Evolutionary conservation across 2,113 vertebrate genomes (phyloP), one percentile per base, ranked within the genome.

Genomic region (Erythrocercus mccallii): DNA sequence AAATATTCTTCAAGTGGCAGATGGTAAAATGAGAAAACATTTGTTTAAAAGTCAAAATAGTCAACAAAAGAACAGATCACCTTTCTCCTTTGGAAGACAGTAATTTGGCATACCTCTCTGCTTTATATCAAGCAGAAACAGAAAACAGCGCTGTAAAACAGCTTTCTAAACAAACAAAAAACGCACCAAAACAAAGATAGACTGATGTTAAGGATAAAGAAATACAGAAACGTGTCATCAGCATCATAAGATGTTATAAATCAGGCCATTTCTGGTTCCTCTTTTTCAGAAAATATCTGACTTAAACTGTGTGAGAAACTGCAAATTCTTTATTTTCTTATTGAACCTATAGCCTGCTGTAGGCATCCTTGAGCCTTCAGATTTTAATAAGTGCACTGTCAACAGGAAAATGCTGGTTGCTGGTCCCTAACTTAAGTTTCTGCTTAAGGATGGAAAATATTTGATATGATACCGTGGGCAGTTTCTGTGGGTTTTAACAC

Each of bases 11-110:
- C 27, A 86, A 70, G 31, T 40, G 24, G 38, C 79, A 93, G 88
- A 94, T 83, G 81, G 90, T 42, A 86, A 86, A 94, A 82, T 5
- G 15, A 86, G 62, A 65, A 92, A 96, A 73, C 58, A 90, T 81
- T 86, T 94, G 58, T 70, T 92, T 90, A 86, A 58, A 74, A 86
- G 45, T 86, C 74, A 86, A 88, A 86, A 82, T 56, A 86, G 40
- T 66, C 74, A 90, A 79, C 70, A 82, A 80, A 89, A 85, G 44
- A 93, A 57, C 25, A 77, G 31, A 83, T 61, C 71, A 82, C 62
- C 54, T 92, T 93, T 88, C 42, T 93, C 37, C 35, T 73, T 60
- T 38, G 6, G 47, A 88, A 86, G 82, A 78, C 44, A 54, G 20
- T 28, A 77, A 66, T 94, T 90, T 95, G 71, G 71, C 62, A 74